Evolutionary conservation across 2,113 vertebrate genomes (phyloP).

Genomic region (Otolemur garnettii): DNA sequence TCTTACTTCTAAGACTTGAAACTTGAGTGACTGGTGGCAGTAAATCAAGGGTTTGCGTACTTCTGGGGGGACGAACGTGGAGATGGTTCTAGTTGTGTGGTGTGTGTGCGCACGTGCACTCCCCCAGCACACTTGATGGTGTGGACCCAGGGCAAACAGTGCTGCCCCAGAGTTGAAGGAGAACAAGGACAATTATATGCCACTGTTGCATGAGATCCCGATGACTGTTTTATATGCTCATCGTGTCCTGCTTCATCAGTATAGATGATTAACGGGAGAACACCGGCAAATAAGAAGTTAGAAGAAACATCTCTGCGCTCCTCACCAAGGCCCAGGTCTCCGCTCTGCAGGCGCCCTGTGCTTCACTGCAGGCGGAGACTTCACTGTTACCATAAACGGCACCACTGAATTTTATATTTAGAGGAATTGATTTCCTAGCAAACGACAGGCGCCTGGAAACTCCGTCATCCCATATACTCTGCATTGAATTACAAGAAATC

Average conservation of each 20-base stretch:
- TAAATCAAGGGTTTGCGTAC: background rate
- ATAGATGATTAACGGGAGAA: slow-evolving; percentile 32
- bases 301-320: slow-evolving; percentile 56
- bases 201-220: slow-evolving; percentile 12
- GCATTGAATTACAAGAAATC: background rate
- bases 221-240: background rate
- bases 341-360: background rate
- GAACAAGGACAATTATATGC: background rate
- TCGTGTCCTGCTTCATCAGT: background rate
- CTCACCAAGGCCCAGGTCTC: background rate
- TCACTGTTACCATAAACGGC: background rate
- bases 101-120: background rate
- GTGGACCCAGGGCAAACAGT: background rate
- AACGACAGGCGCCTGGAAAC: slow-evolving; percentile 20
- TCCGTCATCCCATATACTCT: background rate
- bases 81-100: background rate
- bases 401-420: slow-evolving; percentile 14
- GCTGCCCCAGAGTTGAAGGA: background rate
- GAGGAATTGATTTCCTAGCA: slow-evolving; percentile 63
- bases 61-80: slow-evolving; percentile 3
- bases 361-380: background rate
- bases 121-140: background rate
- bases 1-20: background rate
- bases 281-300: slow-evolving; percentile 5
- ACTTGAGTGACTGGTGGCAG: background rate